Evolutionary conservation across 2,113 vertebrate species (phyloP), one percentile per base, ranked within the genome.

Genomic region (Elephas maximus): DNA sequence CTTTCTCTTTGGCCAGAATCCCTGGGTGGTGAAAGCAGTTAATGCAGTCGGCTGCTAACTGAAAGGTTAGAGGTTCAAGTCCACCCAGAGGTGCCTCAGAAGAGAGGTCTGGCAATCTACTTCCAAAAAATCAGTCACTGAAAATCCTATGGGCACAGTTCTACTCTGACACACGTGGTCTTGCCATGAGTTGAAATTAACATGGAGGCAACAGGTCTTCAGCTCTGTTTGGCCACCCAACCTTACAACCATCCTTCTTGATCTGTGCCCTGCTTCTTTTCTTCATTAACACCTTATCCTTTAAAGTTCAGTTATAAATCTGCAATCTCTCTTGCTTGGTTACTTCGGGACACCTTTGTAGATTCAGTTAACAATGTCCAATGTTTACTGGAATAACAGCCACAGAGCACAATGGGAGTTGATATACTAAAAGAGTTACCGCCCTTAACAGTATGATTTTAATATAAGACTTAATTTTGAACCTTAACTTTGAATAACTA

Each of bases 401-500:
- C 95, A 96, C 87, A 91, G 23, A 88, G 20, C 23, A 87, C 79
- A 96, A 95, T 69, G 87, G 87, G 87, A 95, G 92, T 81, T 97
- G 76, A 88, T 11, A 77, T 95, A 15, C 57, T 96, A 95, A 97
- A 91, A 90, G 71, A 93, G 24, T 57, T 92, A 88, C 45, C 93
- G 82, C 69, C 8, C 21, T 96, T 97, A 91, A 86, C 44, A 87
- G 71, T 95, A 96, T 76, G 62, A 95, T 96, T 95, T 95, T 96
- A 96, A 97, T 71, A 95, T 91, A 96, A 97, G 96, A 93, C 48
- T 87, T 91, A 91, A 24, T 89, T 95, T 94, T 78, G 63, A 95
- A 93, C 60, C 89, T 96, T 97, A 97, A 95, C 77, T 91, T 78
- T 97, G 93, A 97, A 96, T 97, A 97, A 97, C 97, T 98, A 98